These are phyloP conservation scores for Eupithecia inturbata DNA, from an alignment of 2,888 invertebrate species.

Conservation along the genomic window DNA sequence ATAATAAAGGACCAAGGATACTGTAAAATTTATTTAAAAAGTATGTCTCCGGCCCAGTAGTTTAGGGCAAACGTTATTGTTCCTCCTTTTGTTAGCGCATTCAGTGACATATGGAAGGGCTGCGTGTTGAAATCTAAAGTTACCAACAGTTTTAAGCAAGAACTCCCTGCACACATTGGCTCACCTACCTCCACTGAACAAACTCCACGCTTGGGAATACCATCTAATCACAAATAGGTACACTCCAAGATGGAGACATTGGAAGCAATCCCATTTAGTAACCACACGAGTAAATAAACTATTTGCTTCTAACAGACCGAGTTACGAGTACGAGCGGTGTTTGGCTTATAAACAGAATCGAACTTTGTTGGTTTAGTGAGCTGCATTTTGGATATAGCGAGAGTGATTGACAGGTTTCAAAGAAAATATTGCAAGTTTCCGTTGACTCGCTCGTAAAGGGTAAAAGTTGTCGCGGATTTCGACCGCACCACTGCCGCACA, in stretches of 20 bases:
- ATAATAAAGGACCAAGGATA: too few relatives aligned
- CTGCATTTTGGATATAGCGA: not conserved
- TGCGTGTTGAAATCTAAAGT: too few relatives aligned
- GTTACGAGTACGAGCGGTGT: not conserved
- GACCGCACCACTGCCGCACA: too few relatives aligned
- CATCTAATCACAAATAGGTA: conserved; percentile 6
- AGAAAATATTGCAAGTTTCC: not conserved
- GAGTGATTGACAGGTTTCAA: not conserved
- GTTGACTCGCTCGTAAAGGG: too few relatives aligned
- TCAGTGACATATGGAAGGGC: too few relatives aligned
- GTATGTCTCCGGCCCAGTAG: too few relatives aligned
- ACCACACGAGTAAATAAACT: not conserved
- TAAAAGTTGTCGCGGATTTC: too few relatives aligned
- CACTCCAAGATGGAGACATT: conserved; percentile 2
- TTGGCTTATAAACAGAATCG: conserved; percentile 3
- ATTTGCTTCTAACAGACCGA: not conserved
- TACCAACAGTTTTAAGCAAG: not conserved
- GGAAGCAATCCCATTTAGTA: conserved; percentile 4
- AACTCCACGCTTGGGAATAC: not conserved
- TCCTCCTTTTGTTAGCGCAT: too few relatives aligned
- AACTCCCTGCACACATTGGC: not conserved
- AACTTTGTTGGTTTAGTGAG: not conserved
- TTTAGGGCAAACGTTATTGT: too few relatives aligned
- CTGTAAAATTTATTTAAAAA: too few relatives aligned
- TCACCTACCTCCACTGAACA: not conserved